phyloP scores from a whole-genome alignment of 2,113 vertebrate species.

The Willisornis vidua region DNA sequence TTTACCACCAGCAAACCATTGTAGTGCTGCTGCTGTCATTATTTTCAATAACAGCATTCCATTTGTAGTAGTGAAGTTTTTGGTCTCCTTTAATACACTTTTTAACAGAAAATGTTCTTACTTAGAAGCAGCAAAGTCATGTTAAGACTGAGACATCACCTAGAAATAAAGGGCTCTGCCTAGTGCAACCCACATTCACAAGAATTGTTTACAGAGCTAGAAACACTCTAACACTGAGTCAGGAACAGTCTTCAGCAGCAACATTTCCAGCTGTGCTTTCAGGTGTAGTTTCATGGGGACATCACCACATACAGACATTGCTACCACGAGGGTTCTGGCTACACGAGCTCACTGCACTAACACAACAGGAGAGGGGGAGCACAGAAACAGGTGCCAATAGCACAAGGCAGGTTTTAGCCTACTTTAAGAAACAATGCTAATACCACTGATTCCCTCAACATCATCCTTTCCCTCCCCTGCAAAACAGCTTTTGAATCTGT shows the following conservation, averaged over 20 bases:
- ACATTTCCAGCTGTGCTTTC: not conserved
- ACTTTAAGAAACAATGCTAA: not conserved
- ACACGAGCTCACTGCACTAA: not conserved
- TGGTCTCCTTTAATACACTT: not conserved
- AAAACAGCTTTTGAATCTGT: not conserved
- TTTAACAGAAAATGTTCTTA: not conserved
- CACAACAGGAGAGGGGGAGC: not conserved
- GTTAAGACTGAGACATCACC: not conserved
- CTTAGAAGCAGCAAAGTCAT: not conserved
- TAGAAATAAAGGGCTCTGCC: not conserved
- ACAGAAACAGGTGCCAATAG: not conserved
- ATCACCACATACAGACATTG: not conserved
- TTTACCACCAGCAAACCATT: not conserved
- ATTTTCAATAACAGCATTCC: not conserved
- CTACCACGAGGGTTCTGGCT: not conserved
- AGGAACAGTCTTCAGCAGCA: not conserved
- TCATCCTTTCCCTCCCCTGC: not conserved
- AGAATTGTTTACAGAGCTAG: not conserved
- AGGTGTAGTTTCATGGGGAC: not conserved
- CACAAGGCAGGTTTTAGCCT: not conserved
- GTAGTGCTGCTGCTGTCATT: not conserved
- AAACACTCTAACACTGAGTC: not conserved
- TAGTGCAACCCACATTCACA: not conserved
- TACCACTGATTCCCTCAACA: not conserved
- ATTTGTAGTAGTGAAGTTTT: not conserved